Base-by-base conservation (phyloP, 1,140 invertebrate genomes). In the Pseudoatta argentina region DNA sequence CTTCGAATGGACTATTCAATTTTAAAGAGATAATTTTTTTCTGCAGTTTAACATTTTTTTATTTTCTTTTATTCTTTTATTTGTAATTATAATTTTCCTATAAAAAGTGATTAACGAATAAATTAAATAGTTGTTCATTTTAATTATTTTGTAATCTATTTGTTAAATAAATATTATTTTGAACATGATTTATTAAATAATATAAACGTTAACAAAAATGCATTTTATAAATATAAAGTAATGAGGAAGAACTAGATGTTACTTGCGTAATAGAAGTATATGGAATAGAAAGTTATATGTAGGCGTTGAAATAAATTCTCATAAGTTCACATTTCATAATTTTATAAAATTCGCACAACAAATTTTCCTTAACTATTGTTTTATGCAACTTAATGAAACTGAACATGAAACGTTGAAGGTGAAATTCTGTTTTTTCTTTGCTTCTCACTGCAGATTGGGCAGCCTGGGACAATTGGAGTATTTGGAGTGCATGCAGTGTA, bases 401-500 rank as follows among this genome's bases (percentile, higher is more conserved):
- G 8, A 24, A 1, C 3, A 1, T 2, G 1, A 21, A 24, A 18
- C 16, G 16, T 27, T 53, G 57, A 27, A 82, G 12, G 12, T 64
- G 8, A 66, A 10, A 16, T 14, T 67, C 3, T 53, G n/a, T 30
- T 55, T n/a, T 67, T 34, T 16, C 1, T 30, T 24, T 39, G 5
- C 55, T 44, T 59, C 2, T 69, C 18, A 21, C 8, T 48, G 4
- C 4, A 91, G 89, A 88, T 57, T 55, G 39, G 3, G 39, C 63
- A 2, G 21, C 51, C 1, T 92, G 92, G 92, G 89, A 89, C 3
- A 69, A 86, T 16, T 92, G 92, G 91, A 78, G 66, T n/a, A 75
- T 85, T 24, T 92, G 91, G 92, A 87, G 81, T 44, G n/a, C 55
- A 0, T 92, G 92, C 63, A 92, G 92, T 55, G 91, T 89, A 10